A percentile compares a stretch with the other conserved stretches of the same genome.
phyloP scores from a whole-genome alignment of 2,888 invertebrate genomes.

The Agonopterix arenella region DNA sequence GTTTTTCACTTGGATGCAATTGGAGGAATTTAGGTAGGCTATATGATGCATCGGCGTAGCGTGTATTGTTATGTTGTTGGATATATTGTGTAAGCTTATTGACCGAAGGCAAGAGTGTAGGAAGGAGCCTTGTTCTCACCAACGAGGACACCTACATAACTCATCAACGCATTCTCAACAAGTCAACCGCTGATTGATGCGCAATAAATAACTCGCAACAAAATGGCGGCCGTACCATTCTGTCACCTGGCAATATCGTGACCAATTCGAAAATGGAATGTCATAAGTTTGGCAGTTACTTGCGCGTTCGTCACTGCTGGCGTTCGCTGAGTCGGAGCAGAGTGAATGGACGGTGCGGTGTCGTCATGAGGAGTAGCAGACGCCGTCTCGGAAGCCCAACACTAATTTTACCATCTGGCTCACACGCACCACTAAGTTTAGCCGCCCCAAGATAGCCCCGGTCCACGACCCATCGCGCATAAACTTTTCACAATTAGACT shows the following conservation, averaged over 20 bases:
- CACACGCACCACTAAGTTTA: slow-evolving; percentile 77
- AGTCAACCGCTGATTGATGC: slow-evolving; percentile 4
- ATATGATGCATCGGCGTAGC: no score
- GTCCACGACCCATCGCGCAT: slow-evolving; percentile 77
- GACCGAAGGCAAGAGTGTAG: background rate
- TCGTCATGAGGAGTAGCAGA: slow-evolving; percentile 69
- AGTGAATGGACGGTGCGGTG: slow-evolving; percentile 57
- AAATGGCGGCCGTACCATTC: slow-evolving; percentile 24
- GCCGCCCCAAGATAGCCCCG: slow-evolving; percentile 77
- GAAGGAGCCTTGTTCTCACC: slow-evolving; percentile 2
- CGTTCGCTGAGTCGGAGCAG: slow-evolving; percentile 36
- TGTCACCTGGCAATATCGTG: slow-evolving; percentile 50
- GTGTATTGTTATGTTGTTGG: background rate
- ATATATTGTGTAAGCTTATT: no score
- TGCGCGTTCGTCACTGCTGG: slow-evolving; percentile 13
- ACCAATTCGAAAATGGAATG: slow-evolving; percentile 62
- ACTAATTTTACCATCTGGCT: slow-evolving; percentile 76
- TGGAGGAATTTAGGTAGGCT: no score
- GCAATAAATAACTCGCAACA: slow-evolving; percentile 24
- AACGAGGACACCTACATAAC: slow-evolving; percentile 4
- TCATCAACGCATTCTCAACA: slow-evolving; percentile 10
- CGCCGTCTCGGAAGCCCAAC: slow-evolving; percentile 64
- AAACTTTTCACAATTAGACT: slow-evolving; percentile 79
- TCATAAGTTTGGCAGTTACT: slow-evolving; percentile 71
- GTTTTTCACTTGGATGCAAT: no score